Evolutionary conservation across 2,888 invertebrate species (phyloP), one percentile per base, ranked within the genome.

Genomic region (Cerceris rybyensis): DNA sequence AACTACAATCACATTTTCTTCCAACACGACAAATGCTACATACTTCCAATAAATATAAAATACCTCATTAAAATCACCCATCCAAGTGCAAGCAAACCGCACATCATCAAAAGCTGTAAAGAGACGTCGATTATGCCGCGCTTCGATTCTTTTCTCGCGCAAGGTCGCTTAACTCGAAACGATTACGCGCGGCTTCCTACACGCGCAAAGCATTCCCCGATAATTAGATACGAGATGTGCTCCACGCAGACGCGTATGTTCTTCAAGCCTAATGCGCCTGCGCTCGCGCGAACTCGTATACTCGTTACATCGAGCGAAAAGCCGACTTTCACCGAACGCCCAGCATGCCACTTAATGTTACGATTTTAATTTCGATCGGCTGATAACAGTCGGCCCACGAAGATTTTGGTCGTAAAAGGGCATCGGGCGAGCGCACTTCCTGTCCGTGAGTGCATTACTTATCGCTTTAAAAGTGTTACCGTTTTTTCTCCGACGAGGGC

Each of bases 141-240:
- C 64, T 75, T 71, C 75, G 69, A 73, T 65, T 75, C 74, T 69
- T 80, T 85, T 86, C 81, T 81, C 78, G 57, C 80, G 80, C 71
- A 55, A 72, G 63, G 80, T 86, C 84, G 84, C 88, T 87, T 86
- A 83, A 80, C 71, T 78, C 70, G 82, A 13, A 59, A 87, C 78
- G 84, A 80, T 67, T 82, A 59, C 59, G 88, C 88, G 88, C 89
- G 88, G 88, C 86, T 87, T 86, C 85, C 84, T 84, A 78, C 81
- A 76, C 84, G 81, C 82, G 87, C 89, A 89, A 87, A 79, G 75
- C 80, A 89, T 90, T 90, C 88, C 87, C 81, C 83, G 83, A 84
- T 89, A 90, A 90, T 89, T 90, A 89, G 89, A 89, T 88, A 86
- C 84, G 84, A 79, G 86, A 88, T 86, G 84, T 81, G 84, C 79